phyloP scores from a whole-genome alignment of 2,888 invertebrate species.

The Drosophila macrospina region DNA sequence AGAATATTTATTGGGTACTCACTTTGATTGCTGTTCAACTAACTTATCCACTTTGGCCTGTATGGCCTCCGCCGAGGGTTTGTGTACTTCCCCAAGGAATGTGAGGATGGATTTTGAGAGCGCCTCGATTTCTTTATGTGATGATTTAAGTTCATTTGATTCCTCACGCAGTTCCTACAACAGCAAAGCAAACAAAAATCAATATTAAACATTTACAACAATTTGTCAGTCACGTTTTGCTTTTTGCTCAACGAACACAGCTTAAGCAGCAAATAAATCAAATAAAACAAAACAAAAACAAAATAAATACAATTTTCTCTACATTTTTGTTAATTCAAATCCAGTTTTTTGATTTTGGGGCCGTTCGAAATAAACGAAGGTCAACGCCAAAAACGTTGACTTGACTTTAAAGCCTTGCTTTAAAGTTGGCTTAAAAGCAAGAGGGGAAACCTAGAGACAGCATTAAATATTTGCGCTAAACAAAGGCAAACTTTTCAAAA shows the following conservation, averaged over 20 bases:
- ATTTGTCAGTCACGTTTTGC: slow-evolving; percentile 23
- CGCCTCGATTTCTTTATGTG: slow-evolving; percentile 89
- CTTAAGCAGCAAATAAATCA: slow-evolving; percentile 6
- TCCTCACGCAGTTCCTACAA: slow-evolving; percentile 90
- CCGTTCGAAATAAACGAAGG: slow-evolving; percentile 49
- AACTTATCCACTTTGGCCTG: slow-evolving; percentile 90
- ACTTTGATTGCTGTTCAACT: slow-evolving; percentile 89
- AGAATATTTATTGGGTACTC: slow-evolving; percentile 73
- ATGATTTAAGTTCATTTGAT: slow-evolving; percentile 89
- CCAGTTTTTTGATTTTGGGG: slow-evolving; percentile 57
- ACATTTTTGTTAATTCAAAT: slow-evolving; percentile 50
- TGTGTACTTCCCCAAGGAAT: slow-evolving; percentile 89
- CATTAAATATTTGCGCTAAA: slow-evolving; percentile 38
- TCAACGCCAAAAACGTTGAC: slow-evolving; percentile 48
- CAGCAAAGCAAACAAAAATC: too few species aligned
- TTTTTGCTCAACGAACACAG: slow-evolving; percentile 16
- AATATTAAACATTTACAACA: slow-evolving; percentile 11
- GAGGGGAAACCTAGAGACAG: slow-evolving; percentile 28
- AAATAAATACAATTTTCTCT: slow-evolving; percentile 32
- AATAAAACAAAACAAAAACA: slow-evolving; percentile 2
- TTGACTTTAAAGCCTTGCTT: slow-evolving; percentile 34
- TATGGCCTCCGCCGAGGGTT: slow-evolving; percentile 89
- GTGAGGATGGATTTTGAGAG: slow-evolving; percentile 90
- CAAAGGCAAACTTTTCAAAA: slow-evolving; percentile 2
- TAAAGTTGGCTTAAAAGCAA: slow-evolving; percentile 16